Evolutionary conservation across 2,113 vertebrate genomes (phyloP).

Genomic region (Sarotherodon lohbergeri): DNA sequence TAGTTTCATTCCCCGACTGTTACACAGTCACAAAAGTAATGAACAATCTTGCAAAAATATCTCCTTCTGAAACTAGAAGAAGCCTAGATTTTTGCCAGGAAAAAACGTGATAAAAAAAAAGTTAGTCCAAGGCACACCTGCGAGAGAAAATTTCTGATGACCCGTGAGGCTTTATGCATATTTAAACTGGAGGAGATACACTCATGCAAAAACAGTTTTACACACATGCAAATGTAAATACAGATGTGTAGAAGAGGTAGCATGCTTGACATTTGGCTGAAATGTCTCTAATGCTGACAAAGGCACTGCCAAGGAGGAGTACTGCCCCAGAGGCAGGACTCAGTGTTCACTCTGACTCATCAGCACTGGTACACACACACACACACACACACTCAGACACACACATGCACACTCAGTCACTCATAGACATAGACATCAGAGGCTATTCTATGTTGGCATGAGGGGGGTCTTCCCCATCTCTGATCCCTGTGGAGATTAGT

Average conservation of each 20-base stretch:
- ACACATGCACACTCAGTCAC: not conserved
- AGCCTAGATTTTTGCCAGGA: not conserved
- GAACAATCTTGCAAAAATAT: not conserved
- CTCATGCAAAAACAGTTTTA: not conserved
- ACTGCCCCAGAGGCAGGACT: conserved; percentile 40
- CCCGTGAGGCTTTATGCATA: not conserved
- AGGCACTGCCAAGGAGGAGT: conserved; percentile 37
- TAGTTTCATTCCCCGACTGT: not conserved
- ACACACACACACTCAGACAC: not conserved
- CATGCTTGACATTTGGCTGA: conserved; percentile 55
- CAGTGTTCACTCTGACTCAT: conserved; percentile 50
- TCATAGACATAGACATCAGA: not conserved
- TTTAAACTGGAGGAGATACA: not conserved
- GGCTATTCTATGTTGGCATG: not conserved
- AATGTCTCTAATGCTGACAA: conserved; percentile 62
- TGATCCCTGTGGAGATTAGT: conserved; percentile 22
- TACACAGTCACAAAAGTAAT: not conserved
- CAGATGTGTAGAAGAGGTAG: not conserved
- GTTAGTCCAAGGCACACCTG: not conserved
- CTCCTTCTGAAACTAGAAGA: not conserved
- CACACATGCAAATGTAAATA: not conserved
- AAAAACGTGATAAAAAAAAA: not conserved
- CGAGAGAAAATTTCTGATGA: not conserved
- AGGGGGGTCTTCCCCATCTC: conserved; percentile 32
- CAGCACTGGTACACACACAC: not conserved